Base-by-base conservation (phyloP, 2,113 vertebrate species). In the Brachionichthys hirsutus region DNA sequence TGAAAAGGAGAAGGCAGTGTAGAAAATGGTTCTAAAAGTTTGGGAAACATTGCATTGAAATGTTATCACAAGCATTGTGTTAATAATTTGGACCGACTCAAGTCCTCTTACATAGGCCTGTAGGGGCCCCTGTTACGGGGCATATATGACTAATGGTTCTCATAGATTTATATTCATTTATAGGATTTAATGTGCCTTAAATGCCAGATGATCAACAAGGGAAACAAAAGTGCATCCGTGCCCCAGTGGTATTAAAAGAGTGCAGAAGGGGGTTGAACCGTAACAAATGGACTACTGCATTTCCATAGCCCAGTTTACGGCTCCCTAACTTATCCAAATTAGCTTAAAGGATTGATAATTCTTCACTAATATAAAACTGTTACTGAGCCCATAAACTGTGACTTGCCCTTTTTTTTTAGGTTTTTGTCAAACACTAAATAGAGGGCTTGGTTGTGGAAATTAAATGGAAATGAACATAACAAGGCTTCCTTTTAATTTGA, bases 281-380 rank as follows among this genome's bases (percentile, higher is more conserved):
- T 80, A 87, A 83, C 85, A 87, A 89, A 87, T 83, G 84, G 85
- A 80, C 81, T 82, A 85, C 80, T 90, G 80, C 38, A 57, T 87
- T 91, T 89, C 85, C 83, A 81, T 77, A 88, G 86, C 89, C 87
- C 85, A 90, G 87, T 90, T 90, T 91, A 89, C 87, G 89, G 85
- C 87, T 87, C 73, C 83, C 78, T 86, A 90, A 90, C 88, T 88
- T 92, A 91, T 87, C 90, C 90, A 92, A 92, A 92, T 92, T 92
- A 92, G 91, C 91, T 92, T 92, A 92, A 92, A 91, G 90, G 90
- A 92, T 92, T 92, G 92, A 92, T 92, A 89, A 92, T 92, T 92
- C 87, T 90, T 91, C 74, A 83, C 86, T 89, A 91, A 92, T 90
- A 92, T 91, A 90, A 92, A 89, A 90, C 89, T 90, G 90, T 92